These are phyloP conservation scores for Linyphia triangularis DNA, from an alignment of 2,888 invertebrate genomes.

Conservation along the genomic window DNA sequence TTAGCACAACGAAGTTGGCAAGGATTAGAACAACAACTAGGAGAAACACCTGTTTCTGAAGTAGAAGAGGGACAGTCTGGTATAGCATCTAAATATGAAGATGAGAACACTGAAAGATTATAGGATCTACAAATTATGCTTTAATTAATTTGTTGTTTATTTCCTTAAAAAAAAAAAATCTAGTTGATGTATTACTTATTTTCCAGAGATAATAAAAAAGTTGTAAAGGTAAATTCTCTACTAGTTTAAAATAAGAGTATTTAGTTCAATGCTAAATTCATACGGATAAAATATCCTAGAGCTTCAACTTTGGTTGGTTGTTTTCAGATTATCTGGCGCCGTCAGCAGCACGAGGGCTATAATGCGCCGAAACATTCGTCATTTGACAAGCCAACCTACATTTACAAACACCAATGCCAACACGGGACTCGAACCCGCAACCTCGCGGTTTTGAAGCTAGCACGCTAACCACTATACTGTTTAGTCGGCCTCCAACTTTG, in stretches of 20 bases:
- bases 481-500: too few relatives aligned
- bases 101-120: constrained; percentile 72
- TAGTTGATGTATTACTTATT: background rate
- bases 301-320: too few relatives aligned
- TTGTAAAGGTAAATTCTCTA: background rate
- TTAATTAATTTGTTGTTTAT: background rate
- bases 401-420: too few relatives aligned
- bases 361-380: too few relatives aligned
- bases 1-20: constrained; percentile 88
- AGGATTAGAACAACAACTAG: constrained; percentile 90
- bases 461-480: too few relatives aligned
- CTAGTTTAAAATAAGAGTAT: background rate
- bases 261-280: too few relatives aligned
- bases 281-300: too few relatives aligned
- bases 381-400: too few relatives aligned
- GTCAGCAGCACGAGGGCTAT: too few relatives aligned
- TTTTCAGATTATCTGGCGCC: too few relatives aligned
- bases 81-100: constrained; percentile 83
- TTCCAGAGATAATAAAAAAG: background rate
- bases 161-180: background rate
- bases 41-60: constrained; percentile 85
- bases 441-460: too few relatives aligned
- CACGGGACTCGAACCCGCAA: too few relatives aligned
- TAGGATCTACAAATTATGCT: background rate
- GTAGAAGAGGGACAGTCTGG: constrained; percentile 88